A percentile compares a stretch with the other conserved stretches of the same genome.
These are phyloP conservation scores for Heliconius nattereri DNA, from an alignment of 1,140 invertebrate genomes.

Conservation along the genomic window DNA sequence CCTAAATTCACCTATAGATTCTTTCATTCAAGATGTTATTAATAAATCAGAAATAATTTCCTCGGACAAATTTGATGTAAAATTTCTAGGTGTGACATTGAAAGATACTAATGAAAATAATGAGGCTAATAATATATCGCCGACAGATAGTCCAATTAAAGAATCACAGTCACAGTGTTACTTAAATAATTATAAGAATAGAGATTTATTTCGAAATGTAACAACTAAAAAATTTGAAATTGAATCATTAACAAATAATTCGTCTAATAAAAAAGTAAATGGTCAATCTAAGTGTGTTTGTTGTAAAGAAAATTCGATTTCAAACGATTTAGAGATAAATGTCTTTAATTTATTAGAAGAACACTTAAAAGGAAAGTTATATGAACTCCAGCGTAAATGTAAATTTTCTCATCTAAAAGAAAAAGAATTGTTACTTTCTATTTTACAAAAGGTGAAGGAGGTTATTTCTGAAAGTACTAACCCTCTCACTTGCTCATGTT, in stretches of 20 bases:
- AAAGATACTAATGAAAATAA: conserved; percentile 15
- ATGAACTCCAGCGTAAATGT: conserved; percentile 50
- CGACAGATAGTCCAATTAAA: neutral
- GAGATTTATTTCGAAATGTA: neutral
- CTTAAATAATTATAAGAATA: neutral
- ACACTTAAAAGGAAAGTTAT: conserved; percentile 62
- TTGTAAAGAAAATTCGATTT: conserved; percentile 52
- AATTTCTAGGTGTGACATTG: conserved; percentile 64
- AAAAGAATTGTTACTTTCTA: conserved; percentile 53
- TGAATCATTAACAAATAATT: neutral
- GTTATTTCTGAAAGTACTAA: conserved; percentile 58
- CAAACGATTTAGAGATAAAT: conserved; percentile 66
- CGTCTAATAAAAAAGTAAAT: conserved; percentile 25
- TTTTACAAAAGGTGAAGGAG: conserved; percentile 61
- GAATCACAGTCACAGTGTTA: neutral
- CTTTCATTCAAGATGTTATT: conserved; percentile 39
- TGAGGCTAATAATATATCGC: neutral
- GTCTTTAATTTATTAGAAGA: conserved; percentile 67
- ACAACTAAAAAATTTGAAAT: neutral
- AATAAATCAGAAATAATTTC: conserved; percentile 42
- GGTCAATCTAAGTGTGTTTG: conserved; percentile 53
- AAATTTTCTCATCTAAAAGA: conserved; percentile 53
- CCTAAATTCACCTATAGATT: conserved; percentile 21
- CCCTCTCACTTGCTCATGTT: conserved; percentile 53
- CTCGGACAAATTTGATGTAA: conserved; percentile 49